Conservation (phyloP, 2,888 invertebrate species). For the Stenodema calcarata region DNA sequence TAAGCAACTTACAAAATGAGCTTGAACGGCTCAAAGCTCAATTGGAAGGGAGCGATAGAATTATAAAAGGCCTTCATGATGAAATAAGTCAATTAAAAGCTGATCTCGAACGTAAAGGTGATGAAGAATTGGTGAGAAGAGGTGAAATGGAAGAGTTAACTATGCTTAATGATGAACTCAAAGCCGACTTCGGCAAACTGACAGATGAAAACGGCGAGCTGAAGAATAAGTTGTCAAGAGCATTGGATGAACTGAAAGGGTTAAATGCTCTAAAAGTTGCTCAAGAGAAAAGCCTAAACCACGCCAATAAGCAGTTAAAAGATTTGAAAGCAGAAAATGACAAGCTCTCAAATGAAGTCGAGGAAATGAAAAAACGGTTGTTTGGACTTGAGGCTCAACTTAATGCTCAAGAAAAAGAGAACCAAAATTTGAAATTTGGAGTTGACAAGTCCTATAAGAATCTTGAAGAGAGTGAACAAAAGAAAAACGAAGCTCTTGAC, state of each 20-base stretch:
- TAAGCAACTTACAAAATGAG: background rate
- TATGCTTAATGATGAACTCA: conserved; percentile 42
- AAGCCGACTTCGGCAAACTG: conserved; percentile 9
- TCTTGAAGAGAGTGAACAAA: background rate
- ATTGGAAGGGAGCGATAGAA: background rate
- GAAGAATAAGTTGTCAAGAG: conserved; percentile 18
- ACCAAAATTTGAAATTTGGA: conserved; percentile 4
- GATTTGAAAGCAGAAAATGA: conserved; percentile 28
- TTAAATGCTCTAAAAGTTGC: background rate
- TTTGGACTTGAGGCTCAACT: conserved; percentile 25
- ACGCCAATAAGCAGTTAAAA: conserved; percentile 22
- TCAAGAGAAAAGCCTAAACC: conserved; percentile 8
- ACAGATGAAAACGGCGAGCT: conserved; percentile 27
- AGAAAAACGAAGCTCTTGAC: background rate
- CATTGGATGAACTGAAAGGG: conserved; percentile 24
- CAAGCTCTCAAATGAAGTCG: conserved; percentile 8
- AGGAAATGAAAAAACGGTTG: conserved; percentile 18
- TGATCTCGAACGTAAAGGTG: background rate
- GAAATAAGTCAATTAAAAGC: conserved; percentile 24
- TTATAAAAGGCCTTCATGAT: conserved; percentile 16
- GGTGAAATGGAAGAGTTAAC: conserved; percentile 31
- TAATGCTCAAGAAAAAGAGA: conserved; percentile 24
- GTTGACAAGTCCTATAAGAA: background rate
- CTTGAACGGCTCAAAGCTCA: conserved; percentile 16
- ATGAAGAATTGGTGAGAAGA: background rate